phyloP scores from a whole-genome alignment of 2,113 vertebrate genomes.

The Petaurus breviceps region DNA sequence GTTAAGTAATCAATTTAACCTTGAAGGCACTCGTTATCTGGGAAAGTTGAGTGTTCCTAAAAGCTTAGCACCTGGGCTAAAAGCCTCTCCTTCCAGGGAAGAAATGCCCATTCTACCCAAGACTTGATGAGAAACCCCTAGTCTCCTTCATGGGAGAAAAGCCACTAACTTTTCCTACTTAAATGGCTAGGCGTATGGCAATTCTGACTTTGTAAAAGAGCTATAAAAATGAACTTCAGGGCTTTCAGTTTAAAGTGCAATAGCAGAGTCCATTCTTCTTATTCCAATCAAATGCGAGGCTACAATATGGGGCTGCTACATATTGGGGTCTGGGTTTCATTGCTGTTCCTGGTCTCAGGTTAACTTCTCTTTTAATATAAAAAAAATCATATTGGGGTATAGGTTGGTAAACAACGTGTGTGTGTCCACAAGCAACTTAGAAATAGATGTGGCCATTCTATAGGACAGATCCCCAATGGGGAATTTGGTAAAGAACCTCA shows the following conservation, averaged over 20 bases:
- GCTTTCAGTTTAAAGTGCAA: neutral
- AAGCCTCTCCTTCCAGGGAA: neutral
- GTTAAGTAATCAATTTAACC: neutral
- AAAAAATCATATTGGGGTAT: neutral
- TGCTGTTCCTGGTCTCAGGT: neutral
- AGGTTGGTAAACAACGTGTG: neutral
- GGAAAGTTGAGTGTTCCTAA: neutral
- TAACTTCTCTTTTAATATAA: neutral
- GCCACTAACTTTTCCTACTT: neutral
- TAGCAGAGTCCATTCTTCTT: neutral
- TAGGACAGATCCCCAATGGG: neutral
- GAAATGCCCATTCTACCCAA: neutral
- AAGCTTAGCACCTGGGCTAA: neutral
- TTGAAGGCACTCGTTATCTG: neutral
- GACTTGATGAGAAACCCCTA: neutral
- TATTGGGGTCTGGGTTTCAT: neutral
- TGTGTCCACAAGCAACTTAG: neutral
- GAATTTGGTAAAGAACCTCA: neutral
- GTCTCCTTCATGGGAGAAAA: neutral
- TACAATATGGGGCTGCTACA: neutral
- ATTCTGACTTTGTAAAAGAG: neutral
- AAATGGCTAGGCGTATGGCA: neutral
- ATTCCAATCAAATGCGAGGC: neutral
- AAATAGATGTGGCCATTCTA: neutral
- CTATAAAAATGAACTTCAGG: neutral